These are phyloP conservation scores for Sinhomidia bicolor DNA, from an alignment of 2,888 invertebrate genomes.

Conservation along the genomic window DNA sequence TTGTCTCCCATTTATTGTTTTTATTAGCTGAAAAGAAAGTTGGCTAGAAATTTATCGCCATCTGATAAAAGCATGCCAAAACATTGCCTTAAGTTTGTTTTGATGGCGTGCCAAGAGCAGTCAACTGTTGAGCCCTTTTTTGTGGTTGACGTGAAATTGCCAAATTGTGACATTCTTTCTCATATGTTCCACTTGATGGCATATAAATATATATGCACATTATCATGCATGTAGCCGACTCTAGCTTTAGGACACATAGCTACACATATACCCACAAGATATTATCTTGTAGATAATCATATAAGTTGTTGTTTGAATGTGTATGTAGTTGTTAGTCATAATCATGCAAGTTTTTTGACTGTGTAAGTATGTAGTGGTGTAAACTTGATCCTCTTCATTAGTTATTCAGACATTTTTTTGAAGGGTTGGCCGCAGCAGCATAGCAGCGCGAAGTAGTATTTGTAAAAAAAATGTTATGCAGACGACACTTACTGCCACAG, in stretches of 20 bases:
- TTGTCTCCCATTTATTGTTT: slow-evolving; percentile 18
- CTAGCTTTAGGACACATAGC: neutral
- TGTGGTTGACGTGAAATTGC: slow-evolving; percentile 66
- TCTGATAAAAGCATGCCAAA: slow-evolving; percentile 66
- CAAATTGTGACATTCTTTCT: slow-evolving; percentile 69
- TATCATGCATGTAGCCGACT: neutral
- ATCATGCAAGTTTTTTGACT: slow-evolving; percentile 18
- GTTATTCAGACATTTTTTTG: slow-evolving; percentile 45
- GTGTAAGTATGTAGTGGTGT: neutral
- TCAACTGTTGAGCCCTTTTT: slow-evolving; percentile 71
- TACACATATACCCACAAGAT: too few species aligned
- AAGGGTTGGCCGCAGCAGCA: slow-evolving; percentile 46
- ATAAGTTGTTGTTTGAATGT: too few species aligned
- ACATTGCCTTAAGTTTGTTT: slow-evolving; percentile 67
- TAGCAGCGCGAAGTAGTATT: too few species aligned
- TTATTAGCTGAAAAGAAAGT: slow-evolving; percentile 43
- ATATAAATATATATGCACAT: neutral
- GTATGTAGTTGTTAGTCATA: too few species aligned
- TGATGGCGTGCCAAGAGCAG: slow-evolving; percentile 67
- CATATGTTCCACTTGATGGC: slow-evolving; percentile 40
- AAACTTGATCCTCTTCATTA: slow-evolving; percentile 47
- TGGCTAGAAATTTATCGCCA: slow-evolving; percentile 66
- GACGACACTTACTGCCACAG: slow-evolving; percentile 3
- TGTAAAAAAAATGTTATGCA: slow-evolving; percentile 4
- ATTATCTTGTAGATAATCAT: neutral